Conservation (phyloP, 2,113 vertebrate genomes). For the Coracopsis vasa region DNA sequence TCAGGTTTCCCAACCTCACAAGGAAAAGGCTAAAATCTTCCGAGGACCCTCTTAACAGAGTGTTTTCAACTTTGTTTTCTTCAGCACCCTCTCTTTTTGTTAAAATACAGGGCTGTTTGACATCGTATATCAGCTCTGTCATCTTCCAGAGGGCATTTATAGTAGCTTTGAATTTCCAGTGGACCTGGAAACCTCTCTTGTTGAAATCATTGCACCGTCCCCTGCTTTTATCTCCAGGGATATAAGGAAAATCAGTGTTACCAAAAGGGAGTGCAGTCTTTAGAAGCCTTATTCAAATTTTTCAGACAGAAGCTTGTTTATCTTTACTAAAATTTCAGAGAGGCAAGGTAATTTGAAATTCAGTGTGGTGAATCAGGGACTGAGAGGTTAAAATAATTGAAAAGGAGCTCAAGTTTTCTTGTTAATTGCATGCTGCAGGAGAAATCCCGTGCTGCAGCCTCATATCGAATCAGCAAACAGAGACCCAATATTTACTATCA, state of each 20-base stretch:
- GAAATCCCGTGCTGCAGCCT: not conserved
- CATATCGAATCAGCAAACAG: not conserved
- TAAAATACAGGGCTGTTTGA: not conserved
- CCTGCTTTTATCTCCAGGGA: not conserved
- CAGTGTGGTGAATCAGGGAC: not conserved
- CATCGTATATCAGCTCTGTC: not conserved
- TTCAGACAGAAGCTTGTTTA: not conserved
- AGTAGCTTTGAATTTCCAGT: not conserved
- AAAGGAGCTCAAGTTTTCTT: not conserved
- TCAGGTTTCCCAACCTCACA: not conserved
- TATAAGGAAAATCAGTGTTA: not conserved
- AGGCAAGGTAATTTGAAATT: not conserved
- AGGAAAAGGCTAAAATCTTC: not conserved
- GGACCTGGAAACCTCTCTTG: not conserved
- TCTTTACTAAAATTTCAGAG: not conserved
- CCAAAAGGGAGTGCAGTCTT: not conserved
- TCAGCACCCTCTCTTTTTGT: not conserved
- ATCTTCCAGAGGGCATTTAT: not conserved
- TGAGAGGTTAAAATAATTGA: constrained; percentile 9
- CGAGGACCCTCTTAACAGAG: not conserved
- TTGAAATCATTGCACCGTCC: not conserved
- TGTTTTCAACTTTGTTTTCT: not conserved
- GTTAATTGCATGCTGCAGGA: constrained; percentile 35
- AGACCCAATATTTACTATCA: constrained; percentile 49
- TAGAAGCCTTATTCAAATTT: not conserved